Base-by-base conservation (phyloP, 2,888 invertebrate species). In the Myopa testacea region DNA sequence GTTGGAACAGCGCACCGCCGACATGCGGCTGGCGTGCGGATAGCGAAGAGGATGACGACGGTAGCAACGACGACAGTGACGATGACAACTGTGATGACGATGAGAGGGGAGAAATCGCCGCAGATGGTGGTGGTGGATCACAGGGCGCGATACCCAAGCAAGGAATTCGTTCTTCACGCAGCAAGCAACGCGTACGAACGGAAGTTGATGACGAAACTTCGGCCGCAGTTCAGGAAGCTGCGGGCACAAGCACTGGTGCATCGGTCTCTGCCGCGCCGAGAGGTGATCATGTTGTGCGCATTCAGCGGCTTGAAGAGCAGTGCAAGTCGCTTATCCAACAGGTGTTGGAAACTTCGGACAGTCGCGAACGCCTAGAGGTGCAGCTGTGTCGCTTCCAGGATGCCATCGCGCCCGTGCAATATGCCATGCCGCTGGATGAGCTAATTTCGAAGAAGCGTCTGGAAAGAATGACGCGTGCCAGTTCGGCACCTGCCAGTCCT, bases 321-420 rank as follows among this genome's bases (percentile, higher is more conserved):
- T 95, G 95, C 26, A 93, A 93, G 84, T 93, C 93, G 79, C 90
- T 96, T 7, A 94, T 95, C 74, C 92, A 92, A 80, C 94, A 94
- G 89, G 94, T 96, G 52, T 92, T 93, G 76, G 93, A 93, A 81
- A 95, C 95, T 0, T 93, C 93, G 0, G 92, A 91, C 38, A 93
- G 94, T 84, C 93, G 95, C 60, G 92, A 93, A 0, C 93, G 92
- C 78, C 91, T 96, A 68, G 92, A 93, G 81, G 93, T 93, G 79
- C 94, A 94, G 86, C 89, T 96, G 19, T 94, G 94, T 84, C 93
- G 93, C 83, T 91, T 95, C 74, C 95, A 95, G 84, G 94, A 93
- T 81, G 93, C 93, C 82, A 85, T 88, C 7, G 82, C 87, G 0
- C 88, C 88, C 3, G 85, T 83, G 0, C 88, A 88, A 76, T 85